These are phyloP conservation scores for Lepeophtheirus nordmannii DNA, from an alignment of 2,888 invertebrate genomes.

Conservation along the genomic window DNA sequence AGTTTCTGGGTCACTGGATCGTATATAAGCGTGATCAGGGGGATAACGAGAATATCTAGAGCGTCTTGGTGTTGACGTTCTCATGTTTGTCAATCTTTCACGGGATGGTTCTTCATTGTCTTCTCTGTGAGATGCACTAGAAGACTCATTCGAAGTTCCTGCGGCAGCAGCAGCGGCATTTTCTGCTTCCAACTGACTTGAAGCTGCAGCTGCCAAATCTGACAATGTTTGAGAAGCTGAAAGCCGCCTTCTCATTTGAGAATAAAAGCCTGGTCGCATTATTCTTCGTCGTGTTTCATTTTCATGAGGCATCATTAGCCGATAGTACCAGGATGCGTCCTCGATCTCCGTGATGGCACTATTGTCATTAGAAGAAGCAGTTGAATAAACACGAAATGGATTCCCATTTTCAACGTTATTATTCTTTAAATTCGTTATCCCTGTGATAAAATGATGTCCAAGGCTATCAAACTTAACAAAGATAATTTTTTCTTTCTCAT, in stretches of 20 bases:
- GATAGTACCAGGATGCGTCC: neutral
- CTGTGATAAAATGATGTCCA: slow-evolving; percentile 66
- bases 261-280: neutral
- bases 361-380: neutral
- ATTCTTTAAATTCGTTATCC: slow-evolving; percentile 48
- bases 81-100: neutral
- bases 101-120: neutral
- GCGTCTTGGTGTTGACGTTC: neutral
- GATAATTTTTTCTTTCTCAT: slow-evolving; percentile 64
- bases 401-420: neutral
- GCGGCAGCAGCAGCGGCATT: slow-evolving; percentile 4
- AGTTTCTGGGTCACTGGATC: neutral
- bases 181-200: slow-evolving; percentile 18
- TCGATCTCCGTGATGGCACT: neutral
- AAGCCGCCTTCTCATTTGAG: neutral
- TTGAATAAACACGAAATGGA: neutral
- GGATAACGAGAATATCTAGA: slow-evolving; percentile 1
- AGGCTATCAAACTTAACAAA: slow-evolving; percentile 57
- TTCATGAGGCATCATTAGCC: neutral
- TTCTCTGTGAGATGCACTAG: neutral
- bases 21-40: slow-evolving; percentile 2
- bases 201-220: slow-evolving; percentile 18
- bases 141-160: neutral
- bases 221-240: slow-evolving; percentile 22
- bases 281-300: neutral